Evolutionary conservation across 92 coral and sea anemone genomes (phyloP).

Genomic region (Porites rus): DNA sequence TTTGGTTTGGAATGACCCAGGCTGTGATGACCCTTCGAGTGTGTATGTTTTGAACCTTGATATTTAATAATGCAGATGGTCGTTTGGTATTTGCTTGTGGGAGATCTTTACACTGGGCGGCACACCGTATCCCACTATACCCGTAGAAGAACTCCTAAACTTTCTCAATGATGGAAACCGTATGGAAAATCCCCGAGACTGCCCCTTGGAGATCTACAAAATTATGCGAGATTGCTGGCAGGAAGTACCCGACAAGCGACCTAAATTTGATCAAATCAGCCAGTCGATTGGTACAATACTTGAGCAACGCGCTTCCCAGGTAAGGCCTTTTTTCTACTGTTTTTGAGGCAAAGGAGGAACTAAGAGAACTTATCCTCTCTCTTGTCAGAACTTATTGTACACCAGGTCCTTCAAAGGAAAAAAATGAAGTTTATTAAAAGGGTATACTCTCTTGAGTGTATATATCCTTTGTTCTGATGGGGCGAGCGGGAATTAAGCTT

Average conservation of each 20-base stretch:
- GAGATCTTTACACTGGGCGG: constrained; percentile 95
- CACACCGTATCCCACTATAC: constrained; percentile 83
- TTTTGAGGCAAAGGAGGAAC: too few relatives aligned
- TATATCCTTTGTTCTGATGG: too few relatives aligned
- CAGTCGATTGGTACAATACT: constrained; percentile 79
- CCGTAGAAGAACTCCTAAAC: constrained; percentile 78
- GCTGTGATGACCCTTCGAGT: too few relatives aligned
- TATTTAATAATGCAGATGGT: too few relatives aligned
- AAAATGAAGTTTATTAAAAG: too few relatives aligned
- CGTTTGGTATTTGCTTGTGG: constrained; percentile 31
- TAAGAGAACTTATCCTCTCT: too few relatives aligned
- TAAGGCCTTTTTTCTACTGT: constrained; percentile 3
- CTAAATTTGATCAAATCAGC: constrained; percentile 65
- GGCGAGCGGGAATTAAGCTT: too few relatives aligned
- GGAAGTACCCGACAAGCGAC: constrained; percentile 71
- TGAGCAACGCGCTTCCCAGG: constrained; percentile 81
- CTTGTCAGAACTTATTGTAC: too few relatives aligned
- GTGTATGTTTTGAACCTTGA: too few relatives aligned
- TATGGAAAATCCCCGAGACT: constrained; percentile 84
- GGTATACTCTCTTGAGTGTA: too few relatives aligned
- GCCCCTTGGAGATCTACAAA: constrained; percentile 86
- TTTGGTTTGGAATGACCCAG: too few relatives aligned
- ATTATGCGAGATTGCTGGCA: constrained; percentile 95
- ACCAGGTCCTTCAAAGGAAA: too few relatives aligned
- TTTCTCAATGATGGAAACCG: constrained; percentile 82